Base-by-base conservation (phyloP, 2,113 vertebrate species). In the Etheostoma cragini region DNA sequence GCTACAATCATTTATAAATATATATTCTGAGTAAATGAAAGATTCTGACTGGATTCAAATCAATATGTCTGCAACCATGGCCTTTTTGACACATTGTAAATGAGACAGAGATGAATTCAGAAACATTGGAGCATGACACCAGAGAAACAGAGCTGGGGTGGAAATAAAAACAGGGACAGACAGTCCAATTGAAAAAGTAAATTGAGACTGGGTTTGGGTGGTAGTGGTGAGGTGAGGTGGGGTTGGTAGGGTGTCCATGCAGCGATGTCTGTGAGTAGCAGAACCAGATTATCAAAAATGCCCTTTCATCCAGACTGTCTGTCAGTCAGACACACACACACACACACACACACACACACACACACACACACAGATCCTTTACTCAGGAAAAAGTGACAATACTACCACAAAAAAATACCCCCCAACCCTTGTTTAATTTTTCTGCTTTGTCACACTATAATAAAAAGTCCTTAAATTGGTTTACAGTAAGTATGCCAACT, bases 121-220 rank as follows among this genome's bases (percentile, higher is more conserved):
- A 77, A 58, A 76, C 46, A 49, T 7, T 63, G 35, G 24, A 26
- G 67, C 72, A 42, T 57, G 87, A 74, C 73, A 82, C 22, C 24
- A 1, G 61, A 80, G 72, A 72, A 77, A 83, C 62, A 56, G 47
- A 56, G 47, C 12, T 6, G 24, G 19, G 49, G 57, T 56, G 70
- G 74, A 81, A 74, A 73, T 58, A 68, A 67, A 73, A 73, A 75
- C 38, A 26, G 26, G 58, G 65, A 72, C 19, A 15, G 86, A 78
- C 76, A 60, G 69, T 24, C 68, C 35, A 79, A 82, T 64, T 73
- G 80, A 60, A 81, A 72, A 76, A 67, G 35, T 58, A 78, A 77
- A 83, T 45, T 83, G 71, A 66, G 60, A 56, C 63, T 15, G 57
- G 17, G 56, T 22, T 52, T 14, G 53, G 17, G 35, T 4, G 33